Percentiles rank a stretch among this genome's conserved stretches.
Conservation (phyloP, 2,113 vertebrate species). For the Myotis lucifugus region DNA sequence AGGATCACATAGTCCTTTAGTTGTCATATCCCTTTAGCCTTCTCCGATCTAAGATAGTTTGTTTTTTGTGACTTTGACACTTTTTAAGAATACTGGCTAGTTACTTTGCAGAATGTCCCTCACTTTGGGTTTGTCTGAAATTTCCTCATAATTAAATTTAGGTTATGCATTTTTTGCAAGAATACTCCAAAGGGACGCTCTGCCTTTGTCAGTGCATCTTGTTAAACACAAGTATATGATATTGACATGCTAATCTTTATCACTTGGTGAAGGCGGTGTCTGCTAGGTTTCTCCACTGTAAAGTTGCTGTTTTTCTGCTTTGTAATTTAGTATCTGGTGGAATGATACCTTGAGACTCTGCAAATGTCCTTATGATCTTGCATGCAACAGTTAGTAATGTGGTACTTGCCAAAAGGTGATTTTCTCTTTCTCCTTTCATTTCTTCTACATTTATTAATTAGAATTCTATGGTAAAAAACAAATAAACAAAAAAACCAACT, state of each 20-base stretch:
- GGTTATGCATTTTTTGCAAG: not conserved
- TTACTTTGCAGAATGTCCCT: not conserved
- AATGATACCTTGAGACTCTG: not conserved
- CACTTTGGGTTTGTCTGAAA: not conserved
- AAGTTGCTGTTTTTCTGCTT: slow-evolving; percentile 11
- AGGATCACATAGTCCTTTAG: not conserved
- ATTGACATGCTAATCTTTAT: not conserved
- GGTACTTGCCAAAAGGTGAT: not conserved
- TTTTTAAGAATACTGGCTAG: not conserved
- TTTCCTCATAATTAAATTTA: slow-evolving; percentile 31
- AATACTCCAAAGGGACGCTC: not conserved
- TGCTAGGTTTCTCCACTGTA: not conserved
- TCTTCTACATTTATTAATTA: not conserved
- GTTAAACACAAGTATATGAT: not conserved
- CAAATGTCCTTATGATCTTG: not conserved
- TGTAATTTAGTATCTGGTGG: not conserved
- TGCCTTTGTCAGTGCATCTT: not conserved
- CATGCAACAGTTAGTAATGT: not conserved
- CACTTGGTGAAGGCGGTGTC: not conserved
- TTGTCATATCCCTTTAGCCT: not conserved
- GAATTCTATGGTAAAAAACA: slow-evolving; percentile 20
- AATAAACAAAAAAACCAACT: too few relatives aligned
- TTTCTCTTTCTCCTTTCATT: slow-evolving; percentile 40
- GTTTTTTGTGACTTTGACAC: not conserved
- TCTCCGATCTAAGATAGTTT: not conserved